Evolutionary conservation across 2,888 invertebrate genomes (phyloP), one percentile per base, ranked within the genome.

Genomic region (Ormyrus pomaceus): DNA sequence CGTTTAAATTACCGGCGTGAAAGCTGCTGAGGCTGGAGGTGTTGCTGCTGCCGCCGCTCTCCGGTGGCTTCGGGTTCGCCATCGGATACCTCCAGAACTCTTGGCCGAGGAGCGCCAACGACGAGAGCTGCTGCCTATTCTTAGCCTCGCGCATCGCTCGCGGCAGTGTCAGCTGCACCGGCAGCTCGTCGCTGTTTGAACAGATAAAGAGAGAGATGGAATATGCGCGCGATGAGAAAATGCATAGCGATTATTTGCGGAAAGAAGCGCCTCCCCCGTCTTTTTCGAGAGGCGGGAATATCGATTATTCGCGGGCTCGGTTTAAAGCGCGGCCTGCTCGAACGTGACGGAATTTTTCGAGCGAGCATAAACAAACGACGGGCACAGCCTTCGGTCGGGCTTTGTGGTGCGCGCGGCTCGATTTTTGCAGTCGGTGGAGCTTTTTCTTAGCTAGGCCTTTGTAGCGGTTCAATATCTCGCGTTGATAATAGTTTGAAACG

Each of bases 61-160:
- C 85, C 81, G 92, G 89, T 83, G 93, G 93, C 86, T 94, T 93
- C 5, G 95, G 94, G 88, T 94, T 95, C 8, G 95, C 95, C 95
- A 95, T 95, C 11, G 95, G 95, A 89, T 95, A 95, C 87, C 92
- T 90, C 96, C 96, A 96, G 91, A 95, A 96, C 89, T 96, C 96
- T 90, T 96, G 96, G 51, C 98, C 98, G 69, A 99, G 92, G 83
- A 98, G 93, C 7, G 98, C 97, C 74, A 98, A 92, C 1, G 98
- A 97, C 69, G 96, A 95, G 68, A 99, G 93, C 89, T 98, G 97
- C 89, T 97, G 97, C 61, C 97, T 94, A 87, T 97, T 96, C 89
- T 95, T 96, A 69, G 97, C 97, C 84, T 97, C 96, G 73, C 96
- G 94, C 85, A 98, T 94, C 51, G 96, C 95, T 84, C 95, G 94